Conservation (phyloP, 2,888 invertebrate genomes). For the Galerucella pusilla region DNA sequence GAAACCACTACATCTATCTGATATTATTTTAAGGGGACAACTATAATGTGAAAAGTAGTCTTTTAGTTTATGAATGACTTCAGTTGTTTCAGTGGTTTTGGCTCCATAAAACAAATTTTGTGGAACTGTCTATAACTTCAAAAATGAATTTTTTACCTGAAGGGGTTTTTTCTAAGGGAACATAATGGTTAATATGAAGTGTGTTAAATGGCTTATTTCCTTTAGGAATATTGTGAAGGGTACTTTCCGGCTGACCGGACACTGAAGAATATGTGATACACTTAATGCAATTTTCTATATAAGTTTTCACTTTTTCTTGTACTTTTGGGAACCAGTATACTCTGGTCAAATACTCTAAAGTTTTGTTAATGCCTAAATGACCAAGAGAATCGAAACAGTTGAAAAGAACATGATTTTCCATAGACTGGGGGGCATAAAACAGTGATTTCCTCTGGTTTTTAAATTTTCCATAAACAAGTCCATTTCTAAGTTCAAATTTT, state of each 20-base stretch:
- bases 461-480: conserved; percentile 22
- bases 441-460: conserved; percentile 27
- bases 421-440: conserved; percentile 31
- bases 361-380: conserved; percentile 28
- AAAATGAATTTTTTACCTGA: too few species aligned
- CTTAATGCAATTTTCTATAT: conserved; percentile 49
- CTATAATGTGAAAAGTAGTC: too few species aligned
- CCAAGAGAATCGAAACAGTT: conserved; percentile 23
- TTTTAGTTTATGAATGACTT: too few species aligned
- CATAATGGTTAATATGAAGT: too few species aligned
- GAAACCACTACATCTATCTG: too few species aligned
- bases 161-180: too few species aligned
- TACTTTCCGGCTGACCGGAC: conserved; percentile 43
- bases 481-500: conserved; percentile 26
- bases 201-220: too few species aligned
- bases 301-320: conserved; percentile 43
- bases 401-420: conserved; percentile 29
- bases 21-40: too few species aligned
- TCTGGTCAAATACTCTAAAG: conserved; percentile 7
- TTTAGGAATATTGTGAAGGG: conserved; percentile 26
- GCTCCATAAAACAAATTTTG: too few species aligned
- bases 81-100: too few species aligned
- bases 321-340: conserved; percentile 44
- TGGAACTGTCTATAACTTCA: too few species aligned
- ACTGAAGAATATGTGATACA: conserved; percentile 44